phyloP scores from a whole-genome alignment of 35 echinoderm and acorn worm species.

The Antedon bifida region DNA sequence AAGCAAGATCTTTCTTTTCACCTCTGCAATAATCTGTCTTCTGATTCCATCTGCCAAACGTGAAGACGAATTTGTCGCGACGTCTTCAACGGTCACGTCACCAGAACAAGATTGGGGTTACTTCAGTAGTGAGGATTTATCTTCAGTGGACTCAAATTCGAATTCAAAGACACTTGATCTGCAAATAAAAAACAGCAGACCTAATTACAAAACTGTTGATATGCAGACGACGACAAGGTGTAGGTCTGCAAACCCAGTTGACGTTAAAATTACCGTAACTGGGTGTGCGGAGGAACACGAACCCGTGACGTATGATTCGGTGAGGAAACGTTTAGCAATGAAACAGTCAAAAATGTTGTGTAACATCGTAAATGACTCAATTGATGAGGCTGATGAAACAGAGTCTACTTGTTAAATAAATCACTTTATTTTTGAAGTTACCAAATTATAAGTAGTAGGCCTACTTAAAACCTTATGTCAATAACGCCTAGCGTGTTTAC shows the following conservation, averaged over 20 bases:
- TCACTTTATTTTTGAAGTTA: too few relatives aligned
- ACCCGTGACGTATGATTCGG: not conserved
- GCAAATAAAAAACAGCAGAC: too few relatives aligned
- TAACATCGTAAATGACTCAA: not conserved
- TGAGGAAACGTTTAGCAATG: not conserved
- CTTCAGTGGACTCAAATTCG: not conserved
- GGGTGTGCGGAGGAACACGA: not conserved
- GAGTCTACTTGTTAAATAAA: not conserved
- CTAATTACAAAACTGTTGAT: not conserved
- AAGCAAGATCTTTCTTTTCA: not conserved
- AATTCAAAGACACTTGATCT: not conserved
- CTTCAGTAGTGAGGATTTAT: not conserved
- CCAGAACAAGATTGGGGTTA: not conserved
- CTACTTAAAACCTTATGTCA: too few relatives aligned
- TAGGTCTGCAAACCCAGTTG: too few relatives aligned
- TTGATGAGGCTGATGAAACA: not conserved
- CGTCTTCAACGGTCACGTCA: not conserved
- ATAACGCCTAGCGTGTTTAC: too few relatives aligned
- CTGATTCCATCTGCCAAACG: not conserved
- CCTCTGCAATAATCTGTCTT: not conserved
- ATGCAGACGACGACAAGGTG: not conserved
- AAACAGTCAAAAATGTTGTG: not conserved
- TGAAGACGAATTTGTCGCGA: not conserved
- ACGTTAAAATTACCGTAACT: too few relatives aligned
- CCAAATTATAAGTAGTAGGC: too few relatives aligned